Conservation (phyloP, 92 coral and sea anemone species). For the Siderastrea radians region DNA sequence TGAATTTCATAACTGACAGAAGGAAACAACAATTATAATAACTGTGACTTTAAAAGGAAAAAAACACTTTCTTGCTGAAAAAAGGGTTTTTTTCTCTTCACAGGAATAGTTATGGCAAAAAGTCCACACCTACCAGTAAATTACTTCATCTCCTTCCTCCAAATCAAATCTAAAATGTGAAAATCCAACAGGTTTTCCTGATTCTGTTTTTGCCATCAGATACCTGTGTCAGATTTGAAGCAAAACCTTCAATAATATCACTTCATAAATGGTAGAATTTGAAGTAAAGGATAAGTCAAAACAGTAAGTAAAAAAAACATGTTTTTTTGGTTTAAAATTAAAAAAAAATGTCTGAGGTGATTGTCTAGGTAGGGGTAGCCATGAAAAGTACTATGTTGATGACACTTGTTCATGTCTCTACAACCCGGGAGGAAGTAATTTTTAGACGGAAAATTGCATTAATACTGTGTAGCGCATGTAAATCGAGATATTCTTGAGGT, state of each 20-base stretch:
- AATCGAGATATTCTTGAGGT: too few relatives aligned
- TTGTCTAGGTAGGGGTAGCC: too few relatives aligned
- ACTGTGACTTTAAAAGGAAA: neutral
- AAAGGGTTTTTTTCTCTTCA: too few relatives aligned
- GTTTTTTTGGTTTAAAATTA: too few relatives aligned
- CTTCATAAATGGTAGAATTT: neutral
- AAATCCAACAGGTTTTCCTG: constrained; percentile 81
- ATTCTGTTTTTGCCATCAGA: constrained; percentile 79
- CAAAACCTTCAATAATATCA: neutral
- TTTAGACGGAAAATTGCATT: too few relatives aligned
- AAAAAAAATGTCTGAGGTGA: too few relatives aligned
- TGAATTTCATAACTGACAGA: constrained; percentile 92
- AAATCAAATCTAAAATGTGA: constrained; percentile 97
- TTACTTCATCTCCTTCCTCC: constrained; percentile 93
- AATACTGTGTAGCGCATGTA: too few relatives aligned
- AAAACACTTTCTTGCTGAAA: too few relatives aligned
- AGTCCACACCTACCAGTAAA: constrained; percentile 84
- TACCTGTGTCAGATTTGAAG: constrained; percentile 64
- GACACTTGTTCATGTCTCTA: too few relatives aligned
- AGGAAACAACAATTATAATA: neutral
- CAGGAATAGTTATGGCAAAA: neutral
- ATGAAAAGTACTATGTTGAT: too few relatives aligned
- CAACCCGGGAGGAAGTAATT: too few relatives aligned
- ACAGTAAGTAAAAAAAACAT: neutral
- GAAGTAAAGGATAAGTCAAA: neutral